Evolutionary conservation across 2,888 invertebrate species (phyloP), one percentile per base, ranked within the genome.

Genomic region (Mimachlamys varia): DNA sequence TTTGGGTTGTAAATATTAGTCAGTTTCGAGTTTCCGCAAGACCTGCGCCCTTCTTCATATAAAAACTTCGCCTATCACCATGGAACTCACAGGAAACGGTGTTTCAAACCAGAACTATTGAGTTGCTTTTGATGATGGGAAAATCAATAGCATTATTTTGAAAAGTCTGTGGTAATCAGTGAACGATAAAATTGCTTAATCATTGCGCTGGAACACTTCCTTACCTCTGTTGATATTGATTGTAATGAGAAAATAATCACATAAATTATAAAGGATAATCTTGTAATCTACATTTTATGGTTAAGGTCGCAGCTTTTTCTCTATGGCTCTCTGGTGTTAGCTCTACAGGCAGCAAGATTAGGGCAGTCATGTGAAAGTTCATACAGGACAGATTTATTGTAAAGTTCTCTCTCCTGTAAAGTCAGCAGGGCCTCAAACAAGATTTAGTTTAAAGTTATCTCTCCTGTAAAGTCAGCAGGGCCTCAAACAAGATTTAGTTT

Each of bases 71-170:
- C 58, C 58, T 58, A n/a, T 58, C 58, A 58, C 58, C 58, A 58
- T 22, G 22, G 58, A 1, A 5, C 27, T 33, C 15, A 76, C 76
- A 76, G 76, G 76, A 76, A 76, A 27, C 33, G 76, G 76, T 33
- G 33, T 76, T 76, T 76, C 76, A 76, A 76, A 76, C 76, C 4
- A 33, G 33, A 76, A 76, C 33, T 76, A 76, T 76, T 76, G 10
- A 27, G 76, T 76, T 76, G 33, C 76, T 76, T 76, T 76, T 76
- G 76, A 76, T 76, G 76, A 76, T 76, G 7, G 33, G 76, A 0
- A 76, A 76, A 76, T 76, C 76, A 33, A 76, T 76, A 76, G 76
- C 17, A 27, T 76, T 76, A 76, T 76, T 76, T 27, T 33, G 76
- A 76, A 76, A 76, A 76, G 76, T 76, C 27, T 76, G 76, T 27